Conservation (phyloP, 2,888 invertebrate genomes). For the Lysandra coridon region DNA sequence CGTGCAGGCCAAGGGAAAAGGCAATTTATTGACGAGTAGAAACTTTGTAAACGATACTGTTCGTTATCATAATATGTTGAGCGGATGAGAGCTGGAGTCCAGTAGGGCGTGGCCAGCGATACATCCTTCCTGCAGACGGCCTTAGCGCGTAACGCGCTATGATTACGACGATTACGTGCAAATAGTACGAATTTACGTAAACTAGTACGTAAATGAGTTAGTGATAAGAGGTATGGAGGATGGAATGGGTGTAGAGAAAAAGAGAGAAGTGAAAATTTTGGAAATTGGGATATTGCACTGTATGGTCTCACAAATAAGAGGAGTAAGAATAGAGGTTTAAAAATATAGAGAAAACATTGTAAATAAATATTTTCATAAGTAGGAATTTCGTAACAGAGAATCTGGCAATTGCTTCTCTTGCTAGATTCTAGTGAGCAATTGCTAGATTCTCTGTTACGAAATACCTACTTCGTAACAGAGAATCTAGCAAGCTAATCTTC, state of each 20-base stretch:
- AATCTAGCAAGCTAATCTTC: no score
- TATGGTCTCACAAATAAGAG: no score
- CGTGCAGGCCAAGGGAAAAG: constrained; percentile 20
- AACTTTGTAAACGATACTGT: constrained; percentile 29
- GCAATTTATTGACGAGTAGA: constrained; percentile 20
- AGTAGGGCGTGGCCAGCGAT: constrained; percentile 26
- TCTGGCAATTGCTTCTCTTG: no score
- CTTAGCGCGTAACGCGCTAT: constrained; percentile 5
- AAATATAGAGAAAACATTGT: no score
- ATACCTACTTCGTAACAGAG: no score
- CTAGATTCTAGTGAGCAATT: no score
- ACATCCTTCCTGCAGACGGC: constrained; percentile 28
- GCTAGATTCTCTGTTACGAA: no score
- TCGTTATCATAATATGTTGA: constrained; percentile 27
- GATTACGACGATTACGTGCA: not conserved
- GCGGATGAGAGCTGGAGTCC: constrained; percentile 25
- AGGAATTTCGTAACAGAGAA: no score
- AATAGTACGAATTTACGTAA: not conserved
- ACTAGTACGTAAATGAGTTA: not conserved
- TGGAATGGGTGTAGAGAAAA: not conserved
- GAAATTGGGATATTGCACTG: no score
- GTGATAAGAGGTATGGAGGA: not conserved
- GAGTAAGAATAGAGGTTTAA: no score
- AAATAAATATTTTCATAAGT: no score
- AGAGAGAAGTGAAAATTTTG: no score